Percentiles rank a stretch among this genome's conserved stretches.
Conservation (phyloP, 2,113 vertebrate species). For the Tachysurus vachellii region DNA sequence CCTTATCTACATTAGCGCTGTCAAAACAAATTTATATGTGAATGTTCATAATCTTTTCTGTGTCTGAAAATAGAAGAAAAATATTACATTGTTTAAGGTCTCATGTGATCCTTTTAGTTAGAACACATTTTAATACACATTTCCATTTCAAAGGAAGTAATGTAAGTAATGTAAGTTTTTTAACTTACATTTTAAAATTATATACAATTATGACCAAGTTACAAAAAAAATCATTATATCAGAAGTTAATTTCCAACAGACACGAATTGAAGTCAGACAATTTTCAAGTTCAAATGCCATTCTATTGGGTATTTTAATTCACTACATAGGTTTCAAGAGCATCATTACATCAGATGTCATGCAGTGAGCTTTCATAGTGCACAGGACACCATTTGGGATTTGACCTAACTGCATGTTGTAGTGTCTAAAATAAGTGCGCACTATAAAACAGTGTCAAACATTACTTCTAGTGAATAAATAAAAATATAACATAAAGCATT, state of each 20-base stretch:
- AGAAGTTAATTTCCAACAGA: neutral
- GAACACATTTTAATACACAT: neutral
- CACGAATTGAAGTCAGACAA: neutral
- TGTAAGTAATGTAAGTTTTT: neutral
- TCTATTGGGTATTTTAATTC: neutral
- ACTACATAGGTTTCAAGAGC: neutral
- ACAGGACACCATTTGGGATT: neutral
- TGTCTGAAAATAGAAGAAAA: neutral
- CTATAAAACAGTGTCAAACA: neutral
- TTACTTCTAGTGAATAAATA: neutral
- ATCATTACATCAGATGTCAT: neutral
- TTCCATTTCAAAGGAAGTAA: neutral
- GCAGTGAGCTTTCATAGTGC: neutral
- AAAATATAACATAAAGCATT: neutral
- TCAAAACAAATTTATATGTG: constrained; percentile 8
- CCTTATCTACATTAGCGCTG: constrained; percentile 13
- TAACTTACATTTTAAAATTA: neutral
- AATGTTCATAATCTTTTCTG: constrained; percentile 2
- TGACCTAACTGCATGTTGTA: neutral
- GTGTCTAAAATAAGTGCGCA: neutral
- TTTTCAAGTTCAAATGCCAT: neutral
- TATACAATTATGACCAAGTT: neutral
- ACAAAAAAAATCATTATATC: neutral
- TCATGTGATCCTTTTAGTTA: neutral
- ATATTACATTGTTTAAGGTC: neutral